phyloP scores from a whole-genome alignment of 2,888 invertebrate species.

The Eudasyphora cyanicolor region DNA sequence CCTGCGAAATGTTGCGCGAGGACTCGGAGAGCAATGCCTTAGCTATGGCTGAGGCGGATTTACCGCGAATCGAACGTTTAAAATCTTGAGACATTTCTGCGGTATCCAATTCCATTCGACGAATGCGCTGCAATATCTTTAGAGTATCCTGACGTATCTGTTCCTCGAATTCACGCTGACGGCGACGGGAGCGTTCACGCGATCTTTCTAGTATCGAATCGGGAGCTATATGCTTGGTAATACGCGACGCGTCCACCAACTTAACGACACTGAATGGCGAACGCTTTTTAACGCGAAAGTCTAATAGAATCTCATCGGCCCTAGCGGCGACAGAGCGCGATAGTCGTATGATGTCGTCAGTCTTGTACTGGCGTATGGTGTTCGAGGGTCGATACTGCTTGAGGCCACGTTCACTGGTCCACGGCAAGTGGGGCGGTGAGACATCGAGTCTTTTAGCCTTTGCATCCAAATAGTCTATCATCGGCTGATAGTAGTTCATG shows the following conservation, averaged over 20 bases:
- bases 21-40: conserved; percentile 84
- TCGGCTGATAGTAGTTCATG: conserved; percentile 92
- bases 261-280: conserved; percentile 81
- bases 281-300: conserved; percentile 78
- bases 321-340: conserved; percentile 85
- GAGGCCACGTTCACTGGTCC: conserved; percentile 86
- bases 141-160: conserved; percentile 80
- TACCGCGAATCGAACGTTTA: conserved; percentile 83
- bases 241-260: conserved; percentile 81
- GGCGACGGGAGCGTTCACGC: conserved; percentile 79
- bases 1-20: conserved; percentile 78
- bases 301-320: conserved; percentile 84
- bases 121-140: conserved; percentile 76
- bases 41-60: conserved; percentile 88
- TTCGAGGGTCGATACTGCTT: conserved; percentile 85
- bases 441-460: conserved; percentile 81
- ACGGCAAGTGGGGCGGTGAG: conserved; percentile 85
- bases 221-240: conserved; percentile 79
- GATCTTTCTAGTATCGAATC: conserved; percentile 80
- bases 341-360: conserved; percentile 85
- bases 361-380: conserved; percentile 84
- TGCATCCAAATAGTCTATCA: conserved; percentile 90
- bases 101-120: conserved; percentile 80
- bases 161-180: conserved; percentile 83
- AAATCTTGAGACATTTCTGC: conserved; percentile 81